Percentiles rank a stretch among this genome's conserved stretches.
Evolutionary conservation across 2,113 vertebrate genomes (phyloP).

Genomic region (Triplophysa siluroides): DNA sequence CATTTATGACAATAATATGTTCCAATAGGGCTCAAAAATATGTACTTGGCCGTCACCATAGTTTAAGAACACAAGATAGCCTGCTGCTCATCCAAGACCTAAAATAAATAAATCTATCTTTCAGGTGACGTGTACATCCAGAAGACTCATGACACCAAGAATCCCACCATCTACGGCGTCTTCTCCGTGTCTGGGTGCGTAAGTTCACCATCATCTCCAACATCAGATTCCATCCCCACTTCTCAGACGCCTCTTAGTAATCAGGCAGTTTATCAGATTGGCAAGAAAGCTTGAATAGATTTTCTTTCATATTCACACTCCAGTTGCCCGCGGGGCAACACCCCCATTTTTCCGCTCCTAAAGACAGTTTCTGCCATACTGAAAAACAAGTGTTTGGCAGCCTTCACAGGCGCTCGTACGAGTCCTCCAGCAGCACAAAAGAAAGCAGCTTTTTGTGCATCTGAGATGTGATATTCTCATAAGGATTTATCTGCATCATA

Average conservation of each 20-base stretch:
- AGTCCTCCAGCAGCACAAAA: constrained; percentile 9
- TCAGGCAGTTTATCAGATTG: constrained; percentile 40
- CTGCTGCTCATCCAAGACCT: not conserved
- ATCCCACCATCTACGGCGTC: constrained; percentile 95
- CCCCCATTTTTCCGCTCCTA: constrained; percentile 33
- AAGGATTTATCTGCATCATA: constrained; percentile 31
- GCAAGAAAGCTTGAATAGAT: constrained; percentile 24
- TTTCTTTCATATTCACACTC: constrained; percentile 36
- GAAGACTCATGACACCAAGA: constrained; percentile 95
- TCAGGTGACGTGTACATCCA: constrained; percentile 96
- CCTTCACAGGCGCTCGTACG: not conserved
- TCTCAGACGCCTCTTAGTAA: constrained; percentile 13
- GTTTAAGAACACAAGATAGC: not conserved
- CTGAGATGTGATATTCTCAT: constrained; percentile 44
- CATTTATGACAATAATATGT: not conserved
- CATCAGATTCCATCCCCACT: not conserved
- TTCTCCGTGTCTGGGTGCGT: constrained; percentile 91
- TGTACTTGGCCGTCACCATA: not conserved
- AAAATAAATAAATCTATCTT: constrained; percentile 55
- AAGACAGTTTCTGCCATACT: constrained; percentile 31
- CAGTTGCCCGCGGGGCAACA: constrained; percentile 20
- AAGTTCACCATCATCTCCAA: constrained; percentile 60
- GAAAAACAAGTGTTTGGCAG: constrained; percentile 36
- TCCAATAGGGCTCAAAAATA: not conserved
- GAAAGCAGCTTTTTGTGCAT: constrained; percentile 27